Percentiles rank a stretch among this genome's conserved stretches.
These are phyloP conservation scores for Microcebus murinus DNA, from an alignment of 2,113 vertebrate species.

Conservation along the genomic window DNA sequence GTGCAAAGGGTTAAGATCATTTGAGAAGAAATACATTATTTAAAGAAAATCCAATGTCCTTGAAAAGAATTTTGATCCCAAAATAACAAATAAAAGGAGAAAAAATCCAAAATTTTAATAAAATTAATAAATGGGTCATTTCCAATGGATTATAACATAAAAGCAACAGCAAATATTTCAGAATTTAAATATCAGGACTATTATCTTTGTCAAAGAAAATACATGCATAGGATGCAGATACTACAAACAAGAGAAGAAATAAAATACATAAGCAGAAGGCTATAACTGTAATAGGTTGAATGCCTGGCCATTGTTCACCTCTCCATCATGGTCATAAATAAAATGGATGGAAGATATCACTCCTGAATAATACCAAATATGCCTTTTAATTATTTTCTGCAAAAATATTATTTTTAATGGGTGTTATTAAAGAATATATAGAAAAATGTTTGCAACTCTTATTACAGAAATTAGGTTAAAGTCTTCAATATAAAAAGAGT, in stretches of 20 bases:
- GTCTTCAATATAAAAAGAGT: slow-evolving; percentile 19
- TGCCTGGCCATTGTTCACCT: not conserved
- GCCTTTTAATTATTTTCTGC: not conserved
- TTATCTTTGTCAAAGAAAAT: slow-evolving; percentile 18
- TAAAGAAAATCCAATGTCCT: not conserved
- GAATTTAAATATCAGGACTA: not conserved
- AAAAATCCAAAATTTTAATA: not conserved
- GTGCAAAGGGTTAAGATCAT: not conserved
- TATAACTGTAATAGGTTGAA: not conserved
- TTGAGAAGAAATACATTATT: not conserved
- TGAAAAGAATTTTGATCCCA: not conserved
- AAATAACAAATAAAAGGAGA: not conserved
- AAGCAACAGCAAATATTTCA: not conserved
- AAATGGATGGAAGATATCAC: not conserved
- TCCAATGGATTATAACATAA: not conserved
- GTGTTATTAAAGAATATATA: not conserved
- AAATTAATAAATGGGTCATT: not conserved
- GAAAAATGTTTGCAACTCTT: not conserved
- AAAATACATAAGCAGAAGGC: not conserved
- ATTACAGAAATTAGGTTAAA: not conserved
- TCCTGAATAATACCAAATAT: not conserved
- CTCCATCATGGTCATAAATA: not conserved
- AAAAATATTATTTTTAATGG: slow-evolving; percentile 13
- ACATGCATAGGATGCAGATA: not conserved
- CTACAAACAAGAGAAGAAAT: not conserved